Percentiles rank a stretch among this genome's conserved stretches.
Evolutionary conservation across 1,140 invertebrate genomes (phyloP).

Genomic region (Druon quercuslanigerum): DNA sequence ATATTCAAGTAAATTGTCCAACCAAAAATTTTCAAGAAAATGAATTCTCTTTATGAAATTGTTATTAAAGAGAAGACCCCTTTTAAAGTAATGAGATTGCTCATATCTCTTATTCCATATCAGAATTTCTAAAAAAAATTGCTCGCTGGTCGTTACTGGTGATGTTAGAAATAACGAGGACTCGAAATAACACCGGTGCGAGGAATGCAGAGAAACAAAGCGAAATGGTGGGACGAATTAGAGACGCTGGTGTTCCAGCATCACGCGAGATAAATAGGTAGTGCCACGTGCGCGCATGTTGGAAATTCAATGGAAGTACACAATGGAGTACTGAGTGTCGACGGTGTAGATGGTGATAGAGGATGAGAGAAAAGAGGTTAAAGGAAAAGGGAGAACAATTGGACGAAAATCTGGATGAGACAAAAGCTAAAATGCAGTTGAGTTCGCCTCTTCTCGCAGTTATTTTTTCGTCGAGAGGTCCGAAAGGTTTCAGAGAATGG

Average conservation of each 20-base stretch:
- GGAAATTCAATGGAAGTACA: neutral
- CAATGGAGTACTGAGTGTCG: constrained; percentile 17
- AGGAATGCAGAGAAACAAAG: constrained; percentile 8
- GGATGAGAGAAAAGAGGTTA: constrained; percentile 21
- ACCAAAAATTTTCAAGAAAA: too few species aligned
- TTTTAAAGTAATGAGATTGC: too few species aligned
- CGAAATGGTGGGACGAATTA: neutral
- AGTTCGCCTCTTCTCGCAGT: neutral
- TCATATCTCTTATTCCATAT: too few species aligned
- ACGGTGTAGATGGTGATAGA: constrained; percentile 12
- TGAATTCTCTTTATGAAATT: too few species aligned
- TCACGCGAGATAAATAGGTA: constrained; percentile 20
- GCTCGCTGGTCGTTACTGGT: too few species aligned
- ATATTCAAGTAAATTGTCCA: too few species aligned
- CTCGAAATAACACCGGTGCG: neutral
- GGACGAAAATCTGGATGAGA: constrained; percentile 30
- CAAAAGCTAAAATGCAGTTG: neutral
- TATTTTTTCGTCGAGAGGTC: neutral
- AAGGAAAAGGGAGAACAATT: constrained; percentile 21
- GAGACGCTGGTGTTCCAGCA: neutral
- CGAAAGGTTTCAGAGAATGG: neutral
- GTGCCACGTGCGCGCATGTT: constrained; percentile 17
- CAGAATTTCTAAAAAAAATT: too few species aligned
- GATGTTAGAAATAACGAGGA: too few species aligned
- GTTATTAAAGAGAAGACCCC: too few species aligned